Evolutionary conservation across 2,888 invertebrate species (phyloP), one percentile per base, ranked within the genome.

Genomic region (Sminthurinus aureus): DNA sequence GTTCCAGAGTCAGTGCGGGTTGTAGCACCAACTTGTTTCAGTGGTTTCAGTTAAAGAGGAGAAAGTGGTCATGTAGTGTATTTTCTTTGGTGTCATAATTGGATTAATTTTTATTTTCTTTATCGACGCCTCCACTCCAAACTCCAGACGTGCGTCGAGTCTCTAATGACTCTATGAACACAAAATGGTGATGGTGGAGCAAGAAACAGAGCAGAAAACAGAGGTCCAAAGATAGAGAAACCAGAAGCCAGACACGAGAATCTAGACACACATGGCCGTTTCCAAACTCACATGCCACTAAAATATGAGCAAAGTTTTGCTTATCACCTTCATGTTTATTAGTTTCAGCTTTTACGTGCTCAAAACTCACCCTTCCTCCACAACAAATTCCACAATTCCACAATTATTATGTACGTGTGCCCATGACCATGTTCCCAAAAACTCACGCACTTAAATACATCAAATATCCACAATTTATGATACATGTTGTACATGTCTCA

Each of bases 71-170:
- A 58, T 58, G 58, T 58, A 58, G 58, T 58, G 58, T 58, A 58
- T 18, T 58, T 18, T 58, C 13, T 58, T 58, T 58, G 80, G 80
- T 77, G 82, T 82, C 76, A 82, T 82, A 82, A 82, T 82, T 82
- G 82, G 82, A 82, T 82, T 82, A 82, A 82, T 82, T 82, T 82
- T 82, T 82, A 82, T 82, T 82, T 82, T 77, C 82, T 76, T 76
- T 69, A 77, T 76, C 76, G 82, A 81, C 81, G 81, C 22, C 74
- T 76, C 76, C 38, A 77, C 58, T n/a, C 15, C 50, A 18, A 38
- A 38, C 6, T 38, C 38, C 38, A 26, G 38, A 82, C 82, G 82
- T 82, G 82, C n/a, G 11, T 22, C 52, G 58, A 51, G 76, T 66
- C 26, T 66, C 76, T 82, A 82, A 82, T 82, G 76, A 82, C 67